Conservation (phyloP, 2,113 vertebrate species). For the Strigops habroptila region DNA sequence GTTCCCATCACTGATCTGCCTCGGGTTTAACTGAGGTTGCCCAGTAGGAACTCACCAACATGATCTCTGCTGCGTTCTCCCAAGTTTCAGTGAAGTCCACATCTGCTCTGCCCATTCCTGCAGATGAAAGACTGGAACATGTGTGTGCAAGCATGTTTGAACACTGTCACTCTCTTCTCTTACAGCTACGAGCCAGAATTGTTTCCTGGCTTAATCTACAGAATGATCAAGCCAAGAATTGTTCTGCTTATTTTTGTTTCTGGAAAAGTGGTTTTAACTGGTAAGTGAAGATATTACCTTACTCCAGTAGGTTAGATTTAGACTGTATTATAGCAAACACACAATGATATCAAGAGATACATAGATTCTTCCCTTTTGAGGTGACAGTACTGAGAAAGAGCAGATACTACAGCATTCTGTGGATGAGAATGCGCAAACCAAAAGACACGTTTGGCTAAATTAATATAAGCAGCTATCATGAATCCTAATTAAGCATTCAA, state of each 20-base stretch:
- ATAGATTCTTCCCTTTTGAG: background rate
- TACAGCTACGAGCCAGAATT: conserved; percentile 94
- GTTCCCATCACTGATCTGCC: background rate
- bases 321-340: background rate
- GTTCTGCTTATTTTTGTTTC: conserved; percentile 98
- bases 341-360: too few relatives aligned
- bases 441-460: background rate
- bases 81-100: background rate
- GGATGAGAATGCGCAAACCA: background rate
- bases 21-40: background rate
- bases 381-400: background rate
- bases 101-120: background rate
- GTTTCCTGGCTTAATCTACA: conserved; percentile 98
- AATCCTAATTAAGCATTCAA: background rate
- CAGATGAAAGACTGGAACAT: background rate
- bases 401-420: background rate
- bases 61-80: background rate
- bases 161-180: conserved; percentile 9
- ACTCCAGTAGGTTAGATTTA: background rate
- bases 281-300: conserved; percentile 70
- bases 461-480: background rate
- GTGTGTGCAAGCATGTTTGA: background rate
- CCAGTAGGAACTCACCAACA: background rate
- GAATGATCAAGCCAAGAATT: conserved; percentile 99
- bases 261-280: conserved; percentile 98